Base-by-base conservation (phyloP, 2,888 invertebrate species). In the Melipona beecheii region DNA sequence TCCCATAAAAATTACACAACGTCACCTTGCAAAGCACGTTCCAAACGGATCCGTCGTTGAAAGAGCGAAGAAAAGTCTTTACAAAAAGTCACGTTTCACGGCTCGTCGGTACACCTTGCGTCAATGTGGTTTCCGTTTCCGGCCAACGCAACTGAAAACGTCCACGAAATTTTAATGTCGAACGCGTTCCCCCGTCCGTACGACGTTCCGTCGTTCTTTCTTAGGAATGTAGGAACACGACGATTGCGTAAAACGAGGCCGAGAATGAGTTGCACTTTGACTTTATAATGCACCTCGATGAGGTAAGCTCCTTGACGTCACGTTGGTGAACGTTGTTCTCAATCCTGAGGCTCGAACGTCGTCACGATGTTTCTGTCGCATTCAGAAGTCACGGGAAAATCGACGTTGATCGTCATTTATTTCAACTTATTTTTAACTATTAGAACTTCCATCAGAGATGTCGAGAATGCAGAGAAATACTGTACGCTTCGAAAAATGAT, bases 81-180 rank as follows among this genome's bases (percentile, higher is more conserved):
- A 71, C 62, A 52, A 83, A 83, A 78, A 84, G 82, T 77, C 86
- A 77, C 86, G 86, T 87, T 43, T 78, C 75, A 43, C 50, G 36
- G 21, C 69, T 62, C 69, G 50, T 71, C 60, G 80, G 75, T 82
- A 72, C 83, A 86, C 70, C 78, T 86, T 78, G 77, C 87, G 80
- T 86, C 86, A 88, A 76, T 64, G 36, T 50, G 49, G 31, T 78
- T 84, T 88, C 87, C 86, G 84, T 86, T 75, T 84, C 74, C 76
- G 69, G 49, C 13, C 27, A 6, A 13, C 58, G 64, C 52, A 62
- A 27, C 70, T 52, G 60, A 80, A 84, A 81, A 76, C 77, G 56
- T 75, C 17, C 43, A 50, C 54, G 68, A 69, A 27, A 72, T 83
- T 77, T 69, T 74, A 78, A 75, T 81, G 56, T 49, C 50, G 68